Evolutionary conservation across 2,113 vertebrate genomes (phyloP), one percentile per base, ranked within the genome.

Genomic region (Passerina amoena): DNA sequence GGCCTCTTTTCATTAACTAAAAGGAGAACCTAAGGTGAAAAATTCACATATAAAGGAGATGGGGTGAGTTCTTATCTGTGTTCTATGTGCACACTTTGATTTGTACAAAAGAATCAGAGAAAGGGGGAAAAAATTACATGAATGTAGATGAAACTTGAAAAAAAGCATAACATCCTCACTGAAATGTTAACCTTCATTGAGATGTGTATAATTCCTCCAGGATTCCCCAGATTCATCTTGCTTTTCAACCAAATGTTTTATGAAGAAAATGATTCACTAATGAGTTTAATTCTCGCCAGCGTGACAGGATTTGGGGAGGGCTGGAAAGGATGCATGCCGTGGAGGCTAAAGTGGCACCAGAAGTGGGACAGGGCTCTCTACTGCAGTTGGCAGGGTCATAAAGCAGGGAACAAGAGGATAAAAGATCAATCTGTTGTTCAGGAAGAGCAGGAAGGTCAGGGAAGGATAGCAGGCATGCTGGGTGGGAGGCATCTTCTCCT

Each of bases 171-270:
- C 33, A 42, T 56, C 50, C 44, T 71, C 53, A 71, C 21, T 71
- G 87, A 89, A 92, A 75, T 56, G 30, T 87, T 89, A 84, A 78
- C 73, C 51, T 84, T 87, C 73, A 40, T 8, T 85, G 60, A 83
- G 72, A 84, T 76, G 50, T 69, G 21, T 65, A 3, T 83, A 88
- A 86, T 89, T 86, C 77, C 89, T 59, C 56, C 56, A 83, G 89
- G 56, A 81, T 70, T 92, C 47, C 84, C n/a, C 42, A 77, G 33
- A 59, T 53, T 78, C 18, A 2, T 57, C 60, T 86, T 83, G 54
- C 50, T 88, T 88, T 91, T 81, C 42, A 69, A 73, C 40, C 64
- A 73, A 53, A 79, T 44, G 18, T 77, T 96, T 81, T 61, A 80
- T 31, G 80, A 92, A 86, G 69, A 56, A 86, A 94, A 80, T 27